Percentiles rank a stretch among this genome's conserved stretches.
Conservation (phyloP, 2,888 invertebrate genomes). For the Aphelenchoides bicaudatus region DNA sequence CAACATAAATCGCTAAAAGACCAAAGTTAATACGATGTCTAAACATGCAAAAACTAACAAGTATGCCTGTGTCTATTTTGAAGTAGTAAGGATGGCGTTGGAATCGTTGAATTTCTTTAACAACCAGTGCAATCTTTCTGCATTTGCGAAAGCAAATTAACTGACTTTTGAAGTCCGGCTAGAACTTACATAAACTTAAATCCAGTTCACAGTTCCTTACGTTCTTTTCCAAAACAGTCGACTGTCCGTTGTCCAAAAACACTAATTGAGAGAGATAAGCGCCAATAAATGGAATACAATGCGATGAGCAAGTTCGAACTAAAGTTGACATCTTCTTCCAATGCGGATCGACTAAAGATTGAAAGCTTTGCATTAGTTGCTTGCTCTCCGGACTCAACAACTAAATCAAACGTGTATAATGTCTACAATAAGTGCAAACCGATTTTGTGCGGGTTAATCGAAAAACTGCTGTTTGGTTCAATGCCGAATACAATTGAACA, state of each 20-base stretch:
- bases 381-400: not conserved
- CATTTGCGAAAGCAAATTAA: slow-evolving; percentile 6
- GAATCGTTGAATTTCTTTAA: not conserved
- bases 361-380: slow-evolving; percentile 1
- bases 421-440: not conserved
- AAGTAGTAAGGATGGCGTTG: not conserved
- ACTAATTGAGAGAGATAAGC: slow-evolving; percentile 2
- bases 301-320: not conserved
- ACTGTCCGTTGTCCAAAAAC: not conserved
- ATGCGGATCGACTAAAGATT: not conserved
- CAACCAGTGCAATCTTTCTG: not conserved
- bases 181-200: not conserved
- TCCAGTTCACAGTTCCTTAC: not conserved
- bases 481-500: slow-evolving; percentile 83
- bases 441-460: slow-evolving; percentile 66
- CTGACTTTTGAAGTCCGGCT: not conserved
- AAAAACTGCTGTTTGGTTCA: slow-evolving; percentile 84
- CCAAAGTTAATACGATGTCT: not conserved
- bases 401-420: not conserved
- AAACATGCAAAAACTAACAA: not conserved
- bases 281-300: slow-evolving; percentile 6
- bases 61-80: not conserved
- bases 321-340: not conserved
- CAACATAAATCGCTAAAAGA: not conserved
- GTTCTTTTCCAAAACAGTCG: not conserved